Evolutionary conservation across 1,140 invertebrate genomes (phyloP), one percentile per base, ranked within the genome.

Genomic region (Mesaphorura yosii): DNA sequence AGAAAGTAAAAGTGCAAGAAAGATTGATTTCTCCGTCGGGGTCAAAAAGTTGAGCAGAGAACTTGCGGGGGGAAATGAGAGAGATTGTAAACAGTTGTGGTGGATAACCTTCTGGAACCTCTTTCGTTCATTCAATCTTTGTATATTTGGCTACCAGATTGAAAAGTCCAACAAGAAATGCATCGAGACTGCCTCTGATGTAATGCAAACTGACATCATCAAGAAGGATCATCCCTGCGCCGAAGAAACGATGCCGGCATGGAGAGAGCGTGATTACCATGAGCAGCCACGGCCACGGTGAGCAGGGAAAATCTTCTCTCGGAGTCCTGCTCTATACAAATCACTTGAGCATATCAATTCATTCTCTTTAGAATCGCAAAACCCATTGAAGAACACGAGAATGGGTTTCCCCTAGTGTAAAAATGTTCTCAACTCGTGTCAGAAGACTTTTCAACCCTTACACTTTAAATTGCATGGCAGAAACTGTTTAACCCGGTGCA

Each of bases 61-160:
- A n/a, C n/a, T n/a, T n/a, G n/a, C n/a, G n/a, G n/a, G n/a, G n/a
- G 15, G 28, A 53, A 37, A 28, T 26, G 51, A 38, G 48, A 44
- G n/a, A 25, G 22, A 15, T 14, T 15, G 46, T 29, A 3, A 10
- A 7, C 25, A 34, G 3, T 46, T 26, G 12, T 44, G 23, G n/a
- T 19, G 25, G 15, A 42, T 25, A 25, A 42, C 26, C 26, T 10
- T 15, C 23, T 12, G 0, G 40, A 3, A 14, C 26, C 22, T 42
- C 26, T 14, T 42, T 42, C 26, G 10, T 37, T 12, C n/a, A 12
- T 12, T 12, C n/a, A 37, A 37, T 12, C 34, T 37, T 37, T 37
- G 34, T 12, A n/a, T 37, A 12, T 12, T 12, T 37, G 34, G 34
- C n/a, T 37, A 12, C 10, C 34, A n/a, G 12, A 37, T 37, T n/a